phyloP scores from a whole-genome alignment of 2,113 vertebrate species.

The Pan paniscus region DNA sequence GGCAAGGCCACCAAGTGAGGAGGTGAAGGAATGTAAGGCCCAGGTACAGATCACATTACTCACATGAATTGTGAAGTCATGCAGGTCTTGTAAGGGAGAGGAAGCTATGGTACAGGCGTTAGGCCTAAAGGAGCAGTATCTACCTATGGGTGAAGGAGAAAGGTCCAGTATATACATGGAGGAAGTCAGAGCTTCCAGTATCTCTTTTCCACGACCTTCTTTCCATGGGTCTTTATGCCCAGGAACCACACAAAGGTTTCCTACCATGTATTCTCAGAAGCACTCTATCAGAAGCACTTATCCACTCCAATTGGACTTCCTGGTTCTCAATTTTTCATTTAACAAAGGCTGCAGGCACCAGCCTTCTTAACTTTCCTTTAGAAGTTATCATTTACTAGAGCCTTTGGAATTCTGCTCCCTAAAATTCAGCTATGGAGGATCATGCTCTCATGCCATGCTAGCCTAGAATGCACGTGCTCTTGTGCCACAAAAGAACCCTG shows the following conservation, averaged over 20 bases:
- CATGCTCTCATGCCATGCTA: background rate
- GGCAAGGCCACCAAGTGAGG: accelerated
- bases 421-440: background rate
- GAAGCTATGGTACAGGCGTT: background rate
- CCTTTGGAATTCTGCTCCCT: background rate
- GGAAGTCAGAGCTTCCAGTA: background rate
- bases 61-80: background rate
- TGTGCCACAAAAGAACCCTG: background rate
- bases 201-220: background rate
- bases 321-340: background rate
- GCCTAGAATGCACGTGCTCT: background rate
- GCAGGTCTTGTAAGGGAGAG: background rate
- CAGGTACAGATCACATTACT: background rate
- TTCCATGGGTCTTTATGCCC: background rate
- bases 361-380: background rate
- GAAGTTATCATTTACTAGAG: background rate
- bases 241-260: background rate
- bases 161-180: background rate
- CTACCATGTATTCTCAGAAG: too few species aligned
- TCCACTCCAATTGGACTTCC: background rate
- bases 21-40: background rate
- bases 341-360: background rate
- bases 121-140: background rate
- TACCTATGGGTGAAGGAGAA: background rate
- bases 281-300: background rate